These are phyloP conservation scores for Perca flavescens DNA, from an alignment of 2,113 vertebrate species.

Conservation along the genomic window DNA sequence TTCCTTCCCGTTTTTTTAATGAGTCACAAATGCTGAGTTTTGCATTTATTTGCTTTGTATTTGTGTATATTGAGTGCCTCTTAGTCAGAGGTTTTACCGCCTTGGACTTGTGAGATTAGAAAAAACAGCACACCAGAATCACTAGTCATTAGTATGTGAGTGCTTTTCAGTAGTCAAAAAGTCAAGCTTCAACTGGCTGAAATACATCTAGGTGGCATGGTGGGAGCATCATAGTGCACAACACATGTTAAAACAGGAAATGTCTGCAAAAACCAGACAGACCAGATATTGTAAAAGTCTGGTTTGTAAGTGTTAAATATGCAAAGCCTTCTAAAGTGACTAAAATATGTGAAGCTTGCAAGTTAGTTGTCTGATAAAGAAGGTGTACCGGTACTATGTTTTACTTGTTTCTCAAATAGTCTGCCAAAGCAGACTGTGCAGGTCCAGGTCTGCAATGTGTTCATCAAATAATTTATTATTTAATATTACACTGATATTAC, in stretches of 20 bases:
- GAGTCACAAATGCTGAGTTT: neutral
- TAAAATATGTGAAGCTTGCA: conserved; percentile 22
- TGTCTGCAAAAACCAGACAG: conserved; percentile 38
- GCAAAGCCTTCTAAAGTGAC: conserved; percentile 17
- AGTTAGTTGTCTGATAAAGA: conserved; percentile 42
- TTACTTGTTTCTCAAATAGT: conserved; percentile 1
- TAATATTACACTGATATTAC: neutral
- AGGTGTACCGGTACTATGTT: conserved; percentile 2
- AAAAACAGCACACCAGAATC: conserved; percentile 28
- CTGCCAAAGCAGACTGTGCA: neutral
- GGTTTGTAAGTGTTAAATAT: conserved; percentile 26
- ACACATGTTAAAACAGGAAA: neutral
- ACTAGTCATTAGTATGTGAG: conserved; percentile 30
- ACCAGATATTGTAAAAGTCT: conserved; percentile 27
- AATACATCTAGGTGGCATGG: conserved; percentile 22
- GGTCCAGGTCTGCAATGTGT: conserved; percentile 13
- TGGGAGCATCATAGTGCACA: conserved; percentile 21
- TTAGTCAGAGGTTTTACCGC: neutral
- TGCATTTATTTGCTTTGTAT: neutral
- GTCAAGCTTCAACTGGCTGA: conserved; percentile 34
- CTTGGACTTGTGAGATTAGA: conserved; percentile 16
- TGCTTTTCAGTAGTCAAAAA: conserved; percentile 19
- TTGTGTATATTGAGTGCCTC: neutral
- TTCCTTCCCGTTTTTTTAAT: neutral
- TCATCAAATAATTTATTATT: neutral